Evolutionary conservation across 2,797 vertebrate genomes (phyloP), one percentile per base, ranked within the genome.

Genomic region (Amblyopsis hoosieri): DNA sequence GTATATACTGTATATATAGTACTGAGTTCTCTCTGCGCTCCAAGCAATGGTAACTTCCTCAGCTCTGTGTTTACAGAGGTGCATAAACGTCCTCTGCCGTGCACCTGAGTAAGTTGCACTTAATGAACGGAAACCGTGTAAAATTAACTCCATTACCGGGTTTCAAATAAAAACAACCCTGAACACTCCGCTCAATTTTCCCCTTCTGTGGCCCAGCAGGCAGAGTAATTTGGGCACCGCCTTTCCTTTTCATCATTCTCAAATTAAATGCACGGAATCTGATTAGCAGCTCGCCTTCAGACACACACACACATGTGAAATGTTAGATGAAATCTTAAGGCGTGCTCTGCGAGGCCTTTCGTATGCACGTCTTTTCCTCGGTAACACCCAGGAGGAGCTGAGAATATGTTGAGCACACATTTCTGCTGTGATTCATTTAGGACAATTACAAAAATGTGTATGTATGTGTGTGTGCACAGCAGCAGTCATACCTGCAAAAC

Each of bases 101-200:
- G 74, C 80, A 88, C 87, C 86, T 87, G 83, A 85, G 57, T 29
- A 12, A 62, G 56, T 49, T 54, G 57, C 64, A 58, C 29, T 79
- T 84, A 86, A 85, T 83, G 74, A 87, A 82, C 45, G 72, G 74
- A 89, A 90, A 87, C 72, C 83, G 79, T 56, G 74, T 89, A 81
- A 87, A 87, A 82, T 87, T 60, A 85, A 83, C 82, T 72, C 54
- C 46, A 83, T 90, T 86, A 83, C 72, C 56, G 62, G 46, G 62
- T 69, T 74, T 81, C 79, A 79, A 83, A 89, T 86, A 85, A 87
- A 85, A 81, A 19, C 63, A n/a, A 13, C 47, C 63, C 71, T 66
- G 76, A 72, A 60, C 65, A 33, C 64, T 57, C 73, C 62, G 47
- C 68, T 68, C 67, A 71, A 77, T 78, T 79, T 77, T 53, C 52